These are phyloP conservation scores for Syrrhaptes paradoxus DNA, from an alignment of 2,113 vertebrate species.

Conservation along the genomic window DNA sequence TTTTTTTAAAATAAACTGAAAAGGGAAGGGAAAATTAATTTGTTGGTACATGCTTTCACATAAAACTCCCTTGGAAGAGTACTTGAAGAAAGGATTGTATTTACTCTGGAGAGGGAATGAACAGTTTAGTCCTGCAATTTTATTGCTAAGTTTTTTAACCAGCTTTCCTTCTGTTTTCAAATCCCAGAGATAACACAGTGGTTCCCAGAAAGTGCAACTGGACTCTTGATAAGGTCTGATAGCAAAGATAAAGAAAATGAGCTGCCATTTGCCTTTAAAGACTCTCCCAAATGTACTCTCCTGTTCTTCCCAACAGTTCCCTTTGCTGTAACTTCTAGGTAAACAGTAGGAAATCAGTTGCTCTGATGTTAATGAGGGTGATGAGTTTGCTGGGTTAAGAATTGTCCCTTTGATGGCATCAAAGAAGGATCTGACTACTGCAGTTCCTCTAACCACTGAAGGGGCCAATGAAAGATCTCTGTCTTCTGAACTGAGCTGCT, in stretches of 20 bases:
- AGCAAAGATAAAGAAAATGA: constrained; percentile 15
- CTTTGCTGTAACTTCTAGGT: background rate
- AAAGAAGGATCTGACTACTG: background rate
- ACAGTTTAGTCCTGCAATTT: background rate
- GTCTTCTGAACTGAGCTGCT: background rate
- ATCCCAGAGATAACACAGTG: background rate
- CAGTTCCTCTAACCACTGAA: background rate
- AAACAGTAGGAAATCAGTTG: background rate
- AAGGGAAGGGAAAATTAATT: constrained; percentile 8
- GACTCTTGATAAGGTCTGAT: background rate
- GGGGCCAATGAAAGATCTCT: background rate
- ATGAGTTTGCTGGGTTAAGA: background rate
- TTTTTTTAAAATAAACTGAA: background rate
- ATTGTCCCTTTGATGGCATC: background rate
- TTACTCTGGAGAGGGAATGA: constrained; percentile 6
- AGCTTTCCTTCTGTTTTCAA: constrained; percentile 23
- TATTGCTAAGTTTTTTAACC: constrained; percentile 20
- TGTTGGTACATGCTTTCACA: background rate
- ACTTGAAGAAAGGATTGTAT: constrained; percentile 29
- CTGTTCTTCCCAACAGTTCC: background rate
- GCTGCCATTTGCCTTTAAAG: constrained; percentile 8
- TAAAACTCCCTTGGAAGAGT: constrained; percentile 14
- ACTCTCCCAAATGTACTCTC: background rate
- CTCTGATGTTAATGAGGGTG: background rate
- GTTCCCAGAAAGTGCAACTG: background rate